Base-by-base conservation (phyloP, 2,113 vertebrate species). In the Leuciscus idus region DNA sequence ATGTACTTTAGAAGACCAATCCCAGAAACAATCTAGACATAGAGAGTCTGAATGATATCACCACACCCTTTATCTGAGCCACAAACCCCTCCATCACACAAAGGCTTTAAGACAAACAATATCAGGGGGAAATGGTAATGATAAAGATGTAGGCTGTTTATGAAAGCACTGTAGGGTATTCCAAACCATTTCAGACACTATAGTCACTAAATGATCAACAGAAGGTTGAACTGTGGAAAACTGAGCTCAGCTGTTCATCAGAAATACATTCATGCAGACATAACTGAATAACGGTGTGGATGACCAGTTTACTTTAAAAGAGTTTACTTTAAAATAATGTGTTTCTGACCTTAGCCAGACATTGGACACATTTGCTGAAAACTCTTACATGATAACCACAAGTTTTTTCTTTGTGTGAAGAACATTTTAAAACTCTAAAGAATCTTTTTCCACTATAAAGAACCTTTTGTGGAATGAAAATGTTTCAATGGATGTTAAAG, bases 21-120 rank as follows among this genome's bases (percentile, higher is more conserved):
- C 7, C 48, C 48, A 76, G 76, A 13, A 78, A 30, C 26, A 33
- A 78, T 78, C 52, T 33, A 57, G 76, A 59, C 50, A 78, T 5
- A 57, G 46, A 43, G 9, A 48, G 72, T 13, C 68, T 72, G 74
- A 33, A 10, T 79, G 77, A 79, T 43, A 79, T 61, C 55, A 39
- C 77, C 77, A 79, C 77, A 79, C 77, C 77, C 76, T 59, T 33
- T 12, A 15, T 78, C 76, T 23, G 48, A 57, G 28, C 19, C 39
- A 74, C 23, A 74, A 74, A 74, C 68, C 70, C 19, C 70, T 73
- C 39, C 70, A 46, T 78, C 75, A 57, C 9, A 76, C 75, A 78
- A 77, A 77, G 12, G 9, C 9, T 2, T 33, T 11, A n/a, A 79
- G 33, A n/a, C 2, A 26, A 39, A 57, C 19, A 36, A 21, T 3